Evolutionary conservation across 1,140 invertebrate species (phyloP), one percentile per base, ranked within the genome.

Genomic region (Drosophila albomicans): DNA sequence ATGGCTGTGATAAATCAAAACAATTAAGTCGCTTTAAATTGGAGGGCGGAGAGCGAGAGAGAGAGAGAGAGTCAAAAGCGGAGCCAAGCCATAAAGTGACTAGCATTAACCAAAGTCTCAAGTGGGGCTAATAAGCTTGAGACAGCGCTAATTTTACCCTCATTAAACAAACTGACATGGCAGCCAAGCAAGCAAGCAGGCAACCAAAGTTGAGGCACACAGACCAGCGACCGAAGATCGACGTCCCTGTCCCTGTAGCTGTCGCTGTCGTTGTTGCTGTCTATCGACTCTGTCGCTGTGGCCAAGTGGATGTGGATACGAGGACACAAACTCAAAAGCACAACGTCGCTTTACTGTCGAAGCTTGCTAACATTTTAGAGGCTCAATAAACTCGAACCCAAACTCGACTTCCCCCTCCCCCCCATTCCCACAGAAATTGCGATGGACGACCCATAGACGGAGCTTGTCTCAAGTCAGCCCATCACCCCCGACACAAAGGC

Each of bases 91-190:
- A 80, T 80, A 80, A 87, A 87, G 80, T 89, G 84, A 88, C 73
- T 84, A 66, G 85, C 85, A 87, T 87, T 87, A 87, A 84, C 85
- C 85, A 78, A 81, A 87, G 81, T 80, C 81, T 87, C 86, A 89
- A 89, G 81, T 89, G 85, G 81, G 78, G 71, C 85, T 89, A 89
- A 89, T 89, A 85, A 90, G 86, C 81, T 86, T 89, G 81, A 89
- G 85, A 89, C 86, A 90, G 86, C 85, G 85, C 85, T 89, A 89
- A 89, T 89, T 89, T 89, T 89, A 89, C 85, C 85, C 85, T 89
- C 86, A 89, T 89, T 89, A 89, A 89, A 90, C 85, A 89, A 89
- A 84, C 85, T 89, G 85, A 89, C 85, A 89, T 89, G 75, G 66
- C 81, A 76, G 66, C 68, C 81, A 77, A 56, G 30, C 51, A 35